These are phyloP conservation scores for Rattus norvegicus DNA, from an alignment of 2,113 vertebrate genomes.

Conservation along the genomic window GRCr8 NC_086020.1:112333501-112334000, in stretches of 20 bases:
- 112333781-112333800: background rate
- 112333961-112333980: background rate
- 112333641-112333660: background rate
- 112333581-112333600: background rate
- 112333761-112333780: background rate
- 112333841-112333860: background rate
- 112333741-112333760: background rate
- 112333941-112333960: background rate
- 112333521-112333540: background rate
- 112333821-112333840: background rate
- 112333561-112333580: background rate
- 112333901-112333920: background rate
- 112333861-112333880: background rate
- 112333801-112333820: background rate
- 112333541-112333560: background rate
- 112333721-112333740: background rate
- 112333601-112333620: background rate
- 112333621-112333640: background rate
- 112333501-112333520: slow-evolving; percentile 33
- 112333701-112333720: background rate
- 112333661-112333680: background rate
- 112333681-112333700: background rate
- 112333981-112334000: background rate
- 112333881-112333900: background rate
- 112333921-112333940: too few species aligned